Evolutionary conservation across 2,113 vertebrate genomes (phyloP).

Genomic region (Stercorarius parasiticus): DNA sequence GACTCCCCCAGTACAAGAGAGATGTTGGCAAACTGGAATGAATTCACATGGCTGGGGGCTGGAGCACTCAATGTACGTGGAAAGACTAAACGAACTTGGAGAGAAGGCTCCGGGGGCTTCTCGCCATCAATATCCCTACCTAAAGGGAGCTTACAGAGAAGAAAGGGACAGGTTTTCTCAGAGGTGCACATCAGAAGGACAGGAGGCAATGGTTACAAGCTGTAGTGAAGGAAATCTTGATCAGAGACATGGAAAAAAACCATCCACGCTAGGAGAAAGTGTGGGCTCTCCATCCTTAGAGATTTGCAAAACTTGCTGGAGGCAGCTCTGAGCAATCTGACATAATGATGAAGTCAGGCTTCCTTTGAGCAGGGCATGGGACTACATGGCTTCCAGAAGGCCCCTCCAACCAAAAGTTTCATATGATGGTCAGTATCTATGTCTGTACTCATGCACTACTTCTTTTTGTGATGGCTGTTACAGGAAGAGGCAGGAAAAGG

Average conservation of each 20-base stretch:
- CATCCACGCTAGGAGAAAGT: background rate
- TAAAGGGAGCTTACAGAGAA: background rate
- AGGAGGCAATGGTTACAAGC: background rate
- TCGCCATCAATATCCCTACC: background rate
- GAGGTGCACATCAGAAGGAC: background rate
- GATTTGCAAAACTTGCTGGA: background rate
- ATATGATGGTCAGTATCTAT: background rate
- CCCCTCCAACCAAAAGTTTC: background rate
- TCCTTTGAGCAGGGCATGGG: background rate
- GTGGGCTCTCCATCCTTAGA: too few species aligned
- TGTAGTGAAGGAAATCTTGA: background rate
- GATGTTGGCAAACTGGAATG: background rate
- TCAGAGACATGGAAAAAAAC: background rate
- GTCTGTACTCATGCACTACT: background rate
- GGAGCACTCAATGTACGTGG: background rate
- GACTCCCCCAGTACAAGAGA: background rate
- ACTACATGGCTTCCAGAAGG: background rate
- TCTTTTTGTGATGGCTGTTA: background rate
- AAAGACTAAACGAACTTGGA: background rate
- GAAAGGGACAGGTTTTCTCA: background rate
- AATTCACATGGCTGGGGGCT: background rate
- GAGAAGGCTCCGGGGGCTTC: background rate
- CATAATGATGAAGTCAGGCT: background rate
- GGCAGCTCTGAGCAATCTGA: background rate
- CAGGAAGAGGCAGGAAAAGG: background rate